Evolutionary conservation across 2,888 invertebrate species (phyloP).

Genomic region (Drosophila kuntzei): DNA sequence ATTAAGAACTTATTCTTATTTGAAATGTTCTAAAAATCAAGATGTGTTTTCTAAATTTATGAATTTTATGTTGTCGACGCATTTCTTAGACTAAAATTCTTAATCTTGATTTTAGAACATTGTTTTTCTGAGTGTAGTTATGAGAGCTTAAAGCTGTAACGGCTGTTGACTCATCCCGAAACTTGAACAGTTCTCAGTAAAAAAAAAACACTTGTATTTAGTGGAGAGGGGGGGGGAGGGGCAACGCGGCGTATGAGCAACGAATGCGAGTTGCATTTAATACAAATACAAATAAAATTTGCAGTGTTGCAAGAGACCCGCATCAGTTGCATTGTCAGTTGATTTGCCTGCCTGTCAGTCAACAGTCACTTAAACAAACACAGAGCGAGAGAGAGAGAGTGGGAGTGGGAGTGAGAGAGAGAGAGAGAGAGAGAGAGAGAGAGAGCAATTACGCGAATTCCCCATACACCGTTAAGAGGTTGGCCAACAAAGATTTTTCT

Average conservation of each 20-base stretch:
- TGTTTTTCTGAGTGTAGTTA: too few relatives aligned
- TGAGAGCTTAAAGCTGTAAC: too few relatives aligned
- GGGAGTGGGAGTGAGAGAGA: not conserved
- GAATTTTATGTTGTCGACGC: too few relatives aligned
- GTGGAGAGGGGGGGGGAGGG: too few relatives aligned
- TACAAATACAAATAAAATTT: too few relatives aligned
- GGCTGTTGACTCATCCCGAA: too few relatives aligned
- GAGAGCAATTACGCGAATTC: constrained; percentile 61
- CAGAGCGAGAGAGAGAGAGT: not conserved
- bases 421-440: not conserved
- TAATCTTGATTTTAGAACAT: too few relatives aligned
- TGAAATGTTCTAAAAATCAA: too few relatives aligned
- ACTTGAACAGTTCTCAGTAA: not conserved
- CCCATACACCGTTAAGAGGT: constrained; percentile 62
- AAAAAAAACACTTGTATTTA: not conserved
- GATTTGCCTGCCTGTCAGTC: constrained; percentile 61
- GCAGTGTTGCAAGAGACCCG: constrained; percentile 17
- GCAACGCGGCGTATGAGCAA: constrained; percentile 28
- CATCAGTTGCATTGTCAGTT: constrained; percentile 60
- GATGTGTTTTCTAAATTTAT: too few relatives aligned
- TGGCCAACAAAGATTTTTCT: constrained; percentile 78
- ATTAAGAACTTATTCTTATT: too few relatives aligned
- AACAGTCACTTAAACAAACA: constrained; percentile 53
- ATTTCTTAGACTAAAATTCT: too few relatives aligned
- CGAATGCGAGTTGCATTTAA: constrained; percentile 2